Percentiles rank a stretch among this genome's conserved stretches.
Conservation (phyloP, 2,113 vertebrate genomes). For the Nannospalax galili region DNA sequence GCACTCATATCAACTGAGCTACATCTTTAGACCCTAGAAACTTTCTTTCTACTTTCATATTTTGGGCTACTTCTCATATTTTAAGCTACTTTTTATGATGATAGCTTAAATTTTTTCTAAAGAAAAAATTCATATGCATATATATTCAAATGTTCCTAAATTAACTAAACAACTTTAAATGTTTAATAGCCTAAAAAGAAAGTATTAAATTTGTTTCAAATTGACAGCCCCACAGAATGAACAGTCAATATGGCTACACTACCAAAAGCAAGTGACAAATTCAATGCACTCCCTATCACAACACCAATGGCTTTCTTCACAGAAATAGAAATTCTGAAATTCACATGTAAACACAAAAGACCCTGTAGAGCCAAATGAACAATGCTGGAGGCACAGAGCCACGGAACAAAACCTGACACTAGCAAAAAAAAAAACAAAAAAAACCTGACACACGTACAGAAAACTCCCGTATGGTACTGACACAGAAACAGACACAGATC, state of each 20-base stretch:
- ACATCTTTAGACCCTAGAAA: not conserved
- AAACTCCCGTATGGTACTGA: not conserved
- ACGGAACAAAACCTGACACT: not conserved
- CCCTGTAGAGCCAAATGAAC: not conserved
- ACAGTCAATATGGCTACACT: not conserved
- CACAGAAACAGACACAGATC: not conserved
- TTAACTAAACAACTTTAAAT: conserved; percentile 22
- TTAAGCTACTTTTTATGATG: not conserved
- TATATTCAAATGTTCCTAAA: not conserved
- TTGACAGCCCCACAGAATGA: not conserved
- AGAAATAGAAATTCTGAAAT: not conserved
- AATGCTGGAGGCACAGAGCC: not conserved
- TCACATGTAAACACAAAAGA: not conserved
- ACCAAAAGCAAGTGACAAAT: not conserved
- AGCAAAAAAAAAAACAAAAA: no score
- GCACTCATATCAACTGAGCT: not conserved
- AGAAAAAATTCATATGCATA: not conserved
- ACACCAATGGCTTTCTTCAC: not conserved
- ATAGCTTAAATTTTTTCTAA: not conserved
- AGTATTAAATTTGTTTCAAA: conserved; percentile 1
- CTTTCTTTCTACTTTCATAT: not conserved
- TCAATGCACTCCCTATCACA: not conserved
- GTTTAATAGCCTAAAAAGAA: not conserved
- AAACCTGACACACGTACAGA: no score
- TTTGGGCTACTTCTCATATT: not conserved